These are phyloP conservation scores for Lepidothrix coronata DNA, from an alignment of 2,113 vertebrate species.

Conservation along the genomic window DNA sequence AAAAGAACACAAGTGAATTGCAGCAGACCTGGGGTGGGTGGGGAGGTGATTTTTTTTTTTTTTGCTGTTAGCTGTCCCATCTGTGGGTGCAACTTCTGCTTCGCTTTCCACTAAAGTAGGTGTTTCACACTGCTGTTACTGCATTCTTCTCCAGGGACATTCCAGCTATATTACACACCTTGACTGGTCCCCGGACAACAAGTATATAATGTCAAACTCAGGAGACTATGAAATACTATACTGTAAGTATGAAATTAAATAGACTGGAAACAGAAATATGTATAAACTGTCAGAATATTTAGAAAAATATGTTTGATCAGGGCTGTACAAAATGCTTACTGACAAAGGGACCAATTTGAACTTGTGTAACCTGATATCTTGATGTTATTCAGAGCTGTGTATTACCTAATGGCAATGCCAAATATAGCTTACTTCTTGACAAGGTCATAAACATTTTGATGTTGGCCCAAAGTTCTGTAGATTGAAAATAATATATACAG, in stretches of 20 bases:
- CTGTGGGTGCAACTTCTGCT: background rate
- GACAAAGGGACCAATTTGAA: slow-evolving; percentile 36
- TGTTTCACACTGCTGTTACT: background rate
- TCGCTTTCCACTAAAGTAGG: background rate
- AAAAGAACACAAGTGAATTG: background rate
- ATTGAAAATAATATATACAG: slow-evolving; percentile 34
- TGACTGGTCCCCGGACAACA: slow-evolving; percentile 98
- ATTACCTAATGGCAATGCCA: slow-evolving; percentile 56
- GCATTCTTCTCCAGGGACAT: slow-evolving; percentile 86
- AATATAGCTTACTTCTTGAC: slow-evolving; percentile 63
- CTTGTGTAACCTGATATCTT: slow-evolving; percentile 51
- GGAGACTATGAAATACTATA: slow-evolving; percentile 99
- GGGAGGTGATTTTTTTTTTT: background rate
- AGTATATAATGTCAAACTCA: slow-evolving; percentile 98
- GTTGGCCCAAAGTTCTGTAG: slow-evolving; percentile 11
- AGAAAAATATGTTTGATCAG: background rate
- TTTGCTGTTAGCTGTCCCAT: background rate
- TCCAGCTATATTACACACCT: slow-evolving; percentile 99
- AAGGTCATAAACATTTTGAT: slow-evolving; percentile 21
- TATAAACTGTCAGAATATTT: background rate
- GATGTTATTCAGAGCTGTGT: slow-evolving; percentile 57
- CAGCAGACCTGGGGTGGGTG: background rate
- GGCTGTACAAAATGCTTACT: background rate
- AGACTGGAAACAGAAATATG: background rate
- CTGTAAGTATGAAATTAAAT: slow-evolving; percentile 84